Evolutionary conservation across 2,888 invertebrate species (phyloP), one percentile per base, ranked within the genome.

Genomic region (Monochamus alternatus): DNA sequence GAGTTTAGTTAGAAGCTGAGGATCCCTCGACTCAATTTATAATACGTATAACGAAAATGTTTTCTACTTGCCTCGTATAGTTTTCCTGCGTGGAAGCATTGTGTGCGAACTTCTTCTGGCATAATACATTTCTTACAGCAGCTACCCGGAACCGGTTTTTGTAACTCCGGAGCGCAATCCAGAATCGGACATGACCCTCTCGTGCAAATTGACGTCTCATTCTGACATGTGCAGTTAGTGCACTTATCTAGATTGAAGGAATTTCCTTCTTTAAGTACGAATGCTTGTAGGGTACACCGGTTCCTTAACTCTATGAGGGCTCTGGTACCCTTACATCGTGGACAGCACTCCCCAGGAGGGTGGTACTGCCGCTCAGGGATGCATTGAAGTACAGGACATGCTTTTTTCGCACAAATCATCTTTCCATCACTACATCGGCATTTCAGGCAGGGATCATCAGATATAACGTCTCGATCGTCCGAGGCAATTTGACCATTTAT

Each of bases 361-460:
- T 93, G 93, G 75, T 91, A 90, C 84, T 96, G 95, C 80, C 93
- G 92, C 10, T 91, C 90, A 0, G 89, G 88, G 5, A 94, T 93
- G 87, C 98, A 98, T 81, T 96, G 96, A 51, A 98, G 90, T 7
- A 97, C 96, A 0, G 97, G 96, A 84, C 98, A 98, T 0, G 96
- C 96, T 76, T 93, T 93, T 86, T 97, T 97, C 59, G 93, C 91
- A 87, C 97, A 97, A 14, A 93, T 93, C 82, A 97, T 89, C 71
- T 92, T 91, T 8, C 90, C 90, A 82, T 91, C 91, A 81, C 92
- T 91, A 87, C 97, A 97, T 60, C 94, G 93, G 85, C 97, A 97
- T 73, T 95, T 95, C 77, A 97, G 90, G 85, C 97, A 97, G 3
- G 96, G 96, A 89, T 97, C 97, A 86, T 96, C 96, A 59, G 94